Base-by-base conservation (phyloP, 2,888 invertebrate species). In the Hyles lineata region DNA sequence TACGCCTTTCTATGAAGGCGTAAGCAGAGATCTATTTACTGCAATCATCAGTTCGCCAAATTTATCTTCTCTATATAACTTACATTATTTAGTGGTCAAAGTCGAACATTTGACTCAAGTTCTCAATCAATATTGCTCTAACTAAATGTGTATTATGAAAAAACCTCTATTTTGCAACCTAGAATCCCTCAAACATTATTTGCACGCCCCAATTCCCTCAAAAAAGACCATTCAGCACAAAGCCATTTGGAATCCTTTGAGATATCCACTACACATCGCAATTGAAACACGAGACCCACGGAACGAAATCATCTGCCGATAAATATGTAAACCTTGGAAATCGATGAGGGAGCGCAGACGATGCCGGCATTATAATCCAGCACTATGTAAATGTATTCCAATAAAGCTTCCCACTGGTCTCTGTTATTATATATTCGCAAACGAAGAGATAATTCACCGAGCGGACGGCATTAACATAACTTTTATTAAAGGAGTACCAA, bases 341-440 rank as follows among this genome's bases (percentile, higher is more conserved):
- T 92, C 91, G 94, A 90, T 90, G 87, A 83, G 86, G 80, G 83
- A 85, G 82, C 83, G 83, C 85, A 83, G 86, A 85, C 80, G 73
- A 82, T 73, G 80, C 79, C 82, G 85, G 82, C 89, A 91, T 92
- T 91, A 93, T 91, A 90, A 91, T 90, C 87, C 86, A 86, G 88
- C 83, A 86, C 87, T 90, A 94, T 94, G 94, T 92, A 94, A 94
- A 94, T 94, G 93, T 94, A 94, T 94, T 94, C 93, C 94, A 94
- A 94, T 94, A 94, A 93, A 92, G 90, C 89, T 83, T 85, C 87
- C 87, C 87, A 86, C 85, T 87, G 85, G 84, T 88, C 87, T 87
- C 87, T 90, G 92, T 92, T 93, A 94, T 94, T 93, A 94, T 94
- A 92, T 92, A 94, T 94, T 92, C 94, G 90, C 90, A 92, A 93